These are phyloP conservation scores for Accipiter cooperii DNA, from an alignment of 2,113 vertebrate species.

Conservation along the genomic window DNA sequence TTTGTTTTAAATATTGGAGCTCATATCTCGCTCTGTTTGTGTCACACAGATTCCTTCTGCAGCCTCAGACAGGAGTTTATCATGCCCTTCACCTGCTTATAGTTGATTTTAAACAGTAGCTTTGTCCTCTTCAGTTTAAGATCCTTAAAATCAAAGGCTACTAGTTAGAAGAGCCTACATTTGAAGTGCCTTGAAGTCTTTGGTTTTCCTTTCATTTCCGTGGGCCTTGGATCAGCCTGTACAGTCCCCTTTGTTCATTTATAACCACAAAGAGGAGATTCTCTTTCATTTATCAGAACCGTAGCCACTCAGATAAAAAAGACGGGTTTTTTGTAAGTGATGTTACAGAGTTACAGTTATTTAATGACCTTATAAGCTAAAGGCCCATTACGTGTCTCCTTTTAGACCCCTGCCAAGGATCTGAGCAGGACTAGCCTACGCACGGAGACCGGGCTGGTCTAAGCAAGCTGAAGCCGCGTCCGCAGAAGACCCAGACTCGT, in stretches of 20 bases:
- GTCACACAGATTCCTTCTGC: background rate
- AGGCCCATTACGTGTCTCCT: background rate
- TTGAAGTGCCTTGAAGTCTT: conserved; percentile 38
- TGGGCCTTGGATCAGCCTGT: background rate
- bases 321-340: background rate
- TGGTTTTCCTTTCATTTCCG: conserved; percentile 38
- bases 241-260: conserved; percentile 40
- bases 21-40: background rate
- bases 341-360: background rate
- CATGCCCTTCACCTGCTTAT: background rate
- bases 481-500: background rate
- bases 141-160: conserved; percentile 51
- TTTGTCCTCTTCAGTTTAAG: conserved; percentile 6
- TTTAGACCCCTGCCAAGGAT: background rate
- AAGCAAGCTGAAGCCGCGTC: background rate
- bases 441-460: background rate
- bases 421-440: background rate
- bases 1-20: background rate
- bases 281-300: conserved; percentile 25
- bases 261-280: conserved; percentile 33
- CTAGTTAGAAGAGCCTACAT: conserved; percentile 15
- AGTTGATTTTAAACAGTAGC: conserved; percentile 5
- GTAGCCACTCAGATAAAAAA: background rate
- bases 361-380: background rate
- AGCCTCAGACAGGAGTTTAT: background rate